phyloP scores from a whole-genome alignment of 2,797 vertebrate species.

The Toxotes lorentzi region DNA sequence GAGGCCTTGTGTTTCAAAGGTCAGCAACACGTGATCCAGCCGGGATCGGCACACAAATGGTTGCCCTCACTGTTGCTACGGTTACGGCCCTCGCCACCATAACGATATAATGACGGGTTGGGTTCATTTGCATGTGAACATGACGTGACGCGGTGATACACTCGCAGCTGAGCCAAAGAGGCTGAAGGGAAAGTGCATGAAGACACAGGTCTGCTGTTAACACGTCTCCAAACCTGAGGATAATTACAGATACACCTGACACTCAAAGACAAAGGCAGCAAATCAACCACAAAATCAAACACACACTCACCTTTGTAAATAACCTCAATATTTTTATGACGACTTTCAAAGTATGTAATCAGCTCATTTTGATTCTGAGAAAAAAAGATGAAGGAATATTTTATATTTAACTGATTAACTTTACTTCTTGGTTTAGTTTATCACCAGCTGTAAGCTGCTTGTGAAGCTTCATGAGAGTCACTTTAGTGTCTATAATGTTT shows the following conservation, averaged over 20 bases:
- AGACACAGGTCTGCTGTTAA: not conserved
- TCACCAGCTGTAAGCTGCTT: no score
- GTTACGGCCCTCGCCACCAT: slow-evolving; percentile 30
- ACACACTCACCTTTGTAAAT: no score
- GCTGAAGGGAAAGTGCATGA: not conserved
- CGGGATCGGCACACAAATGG: not conserved
- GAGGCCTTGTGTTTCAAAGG: slow-evolving; percentile 60
- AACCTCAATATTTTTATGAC: no score
- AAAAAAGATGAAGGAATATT: no score
- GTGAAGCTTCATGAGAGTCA: no score
- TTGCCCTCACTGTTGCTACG: slow-evolving; percentile 16
- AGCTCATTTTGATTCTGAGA: no score
- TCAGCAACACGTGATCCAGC: slow-evolving; percentile 33
- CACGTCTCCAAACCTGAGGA: not conserved
- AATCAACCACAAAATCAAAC: not conserved
- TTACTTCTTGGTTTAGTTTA: no score
- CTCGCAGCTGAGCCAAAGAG: not conserved
- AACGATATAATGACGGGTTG: slow-evolving; percentile 39
- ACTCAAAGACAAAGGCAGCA: not conserved
- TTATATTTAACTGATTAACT: no score
- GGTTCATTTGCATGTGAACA: slow-evolving; percentile 64
- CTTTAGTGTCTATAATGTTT: no score
- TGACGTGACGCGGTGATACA: not conserved
- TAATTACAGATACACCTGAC: slow-evolving; percentile 1
- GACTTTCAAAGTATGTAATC: no score